Conservation (phyloP, 2,888 invertebrate species). For the Torymus tubicola region DNA sequence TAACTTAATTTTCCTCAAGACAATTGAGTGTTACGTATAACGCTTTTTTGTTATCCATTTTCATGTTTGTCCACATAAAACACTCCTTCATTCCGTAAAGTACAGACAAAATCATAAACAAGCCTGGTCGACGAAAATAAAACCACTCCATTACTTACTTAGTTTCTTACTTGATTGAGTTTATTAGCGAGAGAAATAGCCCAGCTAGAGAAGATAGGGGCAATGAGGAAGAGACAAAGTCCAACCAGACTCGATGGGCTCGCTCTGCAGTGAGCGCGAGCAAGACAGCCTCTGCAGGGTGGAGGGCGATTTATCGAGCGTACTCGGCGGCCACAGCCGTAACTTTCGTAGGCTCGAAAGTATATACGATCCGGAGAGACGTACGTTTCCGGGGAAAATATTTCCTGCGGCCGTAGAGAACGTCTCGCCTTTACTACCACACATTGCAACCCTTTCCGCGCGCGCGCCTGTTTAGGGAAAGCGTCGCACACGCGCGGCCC, state of each 20-base stretch:
- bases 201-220: constrained; percentile 28
- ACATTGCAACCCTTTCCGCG: constrained; percentile 16
- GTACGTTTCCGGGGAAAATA: constrained; percentile 33
- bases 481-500: background rate
- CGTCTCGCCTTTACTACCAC: constrained; percentile 3
- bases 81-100: too few relatives aligned
- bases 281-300: background rate
- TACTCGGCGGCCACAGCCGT: constrained; percentile 10
- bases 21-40: too few relatives aligned
- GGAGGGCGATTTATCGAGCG: constrained; percentile 41
- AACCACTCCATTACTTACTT: too few relatives aligned
- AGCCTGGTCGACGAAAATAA: too few relatives aligned
- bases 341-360: constrained; percentile 41
- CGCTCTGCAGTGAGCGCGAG: background rate
- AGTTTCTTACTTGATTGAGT: too few relatives aligned
- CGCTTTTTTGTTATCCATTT: too few relatives aligned
- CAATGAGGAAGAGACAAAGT: constrained; percentile 7
- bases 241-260: background rate
- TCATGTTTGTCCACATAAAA: too few relatives aligned
- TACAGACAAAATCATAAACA: too few relatives aligned
- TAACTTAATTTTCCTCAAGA: too few relatives aligned
- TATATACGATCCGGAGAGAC: constrained; percentile 27
- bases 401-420: constrained; percentile 29
- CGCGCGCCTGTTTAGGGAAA: background rate
- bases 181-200: too few relatives aligned